Base-by-base conservation (phyloP, 2,797 vertebrate species). In the Melanotaenia parkinsoni region DNA sequence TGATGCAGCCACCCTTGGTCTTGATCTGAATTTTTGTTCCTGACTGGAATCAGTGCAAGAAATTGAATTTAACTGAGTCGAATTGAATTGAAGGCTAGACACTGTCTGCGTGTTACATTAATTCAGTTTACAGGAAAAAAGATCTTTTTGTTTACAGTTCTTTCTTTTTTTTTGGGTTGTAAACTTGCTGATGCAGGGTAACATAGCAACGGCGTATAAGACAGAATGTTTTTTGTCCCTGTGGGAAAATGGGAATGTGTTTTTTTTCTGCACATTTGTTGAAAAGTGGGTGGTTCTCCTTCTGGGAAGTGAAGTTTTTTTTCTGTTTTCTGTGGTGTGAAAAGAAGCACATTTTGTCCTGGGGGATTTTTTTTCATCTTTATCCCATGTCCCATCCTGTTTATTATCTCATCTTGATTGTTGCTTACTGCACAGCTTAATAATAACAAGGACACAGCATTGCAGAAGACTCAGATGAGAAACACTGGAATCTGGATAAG, bases 221-320 rank as follows among this genome's bases (percentile, higher is more conserved):
- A 88, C 76, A 89, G 56, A 77, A 35, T 50, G 65, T 80, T 86
- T 78, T 90, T 91, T 88, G 88, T 90, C 77, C 82, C 83, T 67
- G 76, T 33, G 73, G 83, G 70, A 81, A 76, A 76, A 72, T 70
- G 61, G 76, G 45, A 84, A 71, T 88, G 88, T 81, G 82, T 69
- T 57, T 57, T 56, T 54, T 54, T 81, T 80, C 68, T 84, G 84
- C 81, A 63, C 68, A 86, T 89, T 89, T 76, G 77, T 57, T 76
- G 76, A 86, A 66, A 59, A 80, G 86, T 81, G 87, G 86, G 88
- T 80, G 81, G 85, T 72, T 89, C 72, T 71, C 51, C 58, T 91
- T 88, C 87, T 86, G 86, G 88, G 87, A 91, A 92, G 67, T 60
- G 28, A 10, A 9, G 47, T 32, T 28, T 20, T 70, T 47, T 57